Percentiles rank a stretch among this genome's conserved stretches.
Evolutionary conservation across 2,888 invertebrate genomes (phyloP).

Genomic region (Limulus polyphemus): DNA sequence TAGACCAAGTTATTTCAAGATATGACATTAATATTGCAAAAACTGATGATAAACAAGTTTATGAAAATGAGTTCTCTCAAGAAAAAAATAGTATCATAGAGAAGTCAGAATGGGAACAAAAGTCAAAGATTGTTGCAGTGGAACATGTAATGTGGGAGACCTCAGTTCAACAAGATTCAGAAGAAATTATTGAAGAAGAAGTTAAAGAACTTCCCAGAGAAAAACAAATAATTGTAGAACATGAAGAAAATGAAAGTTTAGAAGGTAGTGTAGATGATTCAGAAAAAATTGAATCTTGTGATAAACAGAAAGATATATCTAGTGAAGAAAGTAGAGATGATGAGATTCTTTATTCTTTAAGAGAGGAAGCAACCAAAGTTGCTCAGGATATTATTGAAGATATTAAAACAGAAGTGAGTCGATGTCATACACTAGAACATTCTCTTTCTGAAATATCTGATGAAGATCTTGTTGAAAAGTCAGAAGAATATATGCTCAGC

Average conservation of each 20-base stretch:
- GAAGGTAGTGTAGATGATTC: background rate
- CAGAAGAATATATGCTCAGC: background rate
- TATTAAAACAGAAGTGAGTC: conserved; percentile 43
- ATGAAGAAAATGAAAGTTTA: background rate
- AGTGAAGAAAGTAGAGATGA: background rate
- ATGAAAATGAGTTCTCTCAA: background rate
- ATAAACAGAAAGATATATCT: background rate
- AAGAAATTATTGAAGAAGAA: background rate
- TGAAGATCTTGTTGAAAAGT: conserved; percentile 24
- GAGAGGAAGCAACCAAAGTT: conserved; percentile 42
- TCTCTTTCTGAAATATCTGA: conserved; percentile 32
- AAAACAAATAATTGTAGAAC: background rate
- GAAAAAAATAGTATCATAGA: background rate
- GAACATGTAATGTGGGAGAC: conserved; percentile 23
- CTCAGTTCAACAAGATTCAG: conserved; percentile 17
- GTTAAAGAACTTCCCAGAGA: background rate
- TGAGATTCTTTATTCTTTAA: background rate
- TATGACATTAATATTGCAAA: too few relatives aligned
- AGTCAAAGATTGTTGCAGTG: background rate
- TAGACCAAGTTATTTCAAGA: too few relatives aligned
- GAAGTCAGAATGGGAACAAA: too few relatives aligned
- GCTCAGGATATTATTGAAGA: conserved; percentile 44
- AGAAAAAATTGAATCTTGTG: background rate
- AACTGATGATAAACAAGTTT: background rate
- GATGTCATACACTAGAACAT: conserved; percentile 20